Conservation (phyloP, 2,797 vertebrate genomes). For the Labroides dimidiatus region DNA sequence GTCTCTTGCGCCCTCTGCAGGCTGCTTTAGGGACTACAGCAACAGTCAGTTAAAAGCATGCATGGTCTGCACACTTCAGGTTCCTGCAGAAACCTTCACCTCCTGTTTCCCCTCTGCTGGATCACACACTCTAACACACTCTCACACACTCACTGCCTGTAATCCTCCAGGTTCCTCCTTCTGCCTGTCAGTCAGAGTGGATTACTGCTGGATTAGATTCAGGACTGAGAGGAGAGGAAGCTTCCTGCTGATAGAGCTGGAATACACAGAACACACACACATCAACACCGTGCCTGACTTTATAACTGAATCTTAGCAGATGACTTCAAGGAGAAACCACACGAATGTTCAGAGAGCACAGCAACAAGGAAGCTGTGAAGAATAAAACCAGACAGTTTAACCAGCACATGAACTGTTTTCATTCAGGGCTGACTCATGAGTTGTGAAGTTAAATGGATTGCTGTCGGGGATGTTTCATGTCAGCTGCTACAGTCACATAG, state of each 20-base stretch:
- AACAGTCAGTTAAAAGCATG: not conserved
- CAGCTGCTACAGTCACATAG: not conserved
- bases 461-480: not conserved
- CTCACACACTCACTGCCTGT: not conserved
- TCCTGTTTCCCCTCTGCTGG: not conserved
- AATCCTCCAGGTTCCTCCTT: not conserved
- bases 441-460: not conserved
- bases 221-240: constrained; percentile 11
- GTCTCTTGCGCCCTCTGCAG: constrained; percentile 38
- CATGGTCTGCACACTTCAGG: not conserved
- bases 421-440: not conserved
- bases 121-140: not conserved
- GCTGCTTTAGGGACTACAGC: constrained; percentile 9
- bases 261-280: not conserved
- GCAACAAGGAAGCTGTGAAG: too few species aligned
- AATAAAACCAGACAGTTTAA: too few species aligned
- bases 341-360: not conserved
- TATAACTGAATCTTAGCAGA: not conserved
- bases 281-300: not conserved
- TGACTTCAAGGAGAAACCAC: not conserved
- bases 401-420: too few species aligned
- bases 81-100: too few species aligned
- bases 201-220: constrained; percentile 48
- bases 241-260: not conserved
- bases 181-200: constrained; percentile 5